phyloP scores from a whole-genome alignment of 2,888 invertebrate species.

The Drosophila gaucha region DNA sequence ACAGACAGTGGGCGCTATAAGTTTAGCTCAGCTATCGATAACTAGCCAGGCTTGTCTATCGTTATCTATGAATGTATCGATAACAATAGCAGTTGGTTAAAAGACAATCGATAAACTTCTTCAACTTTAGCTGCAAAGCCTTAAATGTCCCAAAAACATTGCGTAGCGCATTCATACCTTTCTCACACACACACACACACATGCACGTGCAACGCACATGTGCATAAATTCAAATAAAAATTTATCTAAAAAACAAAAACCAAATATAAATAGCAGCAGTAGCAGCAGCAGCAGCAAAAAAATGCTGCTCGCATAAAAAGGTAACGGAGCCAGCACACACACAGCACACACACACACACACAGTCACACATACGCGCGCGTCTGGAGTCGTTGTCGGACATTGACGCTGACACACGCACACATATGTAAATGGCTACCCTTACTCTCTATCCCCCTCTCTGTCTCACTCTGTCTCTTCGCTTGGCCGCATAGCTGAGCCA shows the following conservation, averaged over 20 bases:
- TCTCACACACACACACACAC: constrained; percentile 1
- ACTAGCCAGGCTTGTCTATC: too few species aligned
- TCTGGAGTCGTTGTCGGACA: constrained; percentile 63
- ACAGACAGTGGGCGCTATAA: neutral
- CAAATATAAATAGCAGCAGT: constrained; percentile 28
- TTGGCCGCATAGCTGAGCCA: constrained; percentile 42
- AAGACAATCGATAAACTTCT: neutral
- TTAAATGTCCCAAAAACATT: neutral
- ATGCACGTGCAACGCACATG: constrained; percentile 40
- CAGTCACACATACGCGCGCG: constrained; percentile 30
- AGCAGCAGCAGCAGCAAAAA: too few species aligned
- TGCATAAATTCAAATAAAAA: constrained; percentile 73
- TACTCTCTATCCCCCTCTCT: neutral
- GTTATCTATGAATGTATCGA: too few species aligned
- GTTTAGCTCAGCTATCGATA: neutral
- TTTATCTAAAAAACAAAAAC: constrained; percentile 62
- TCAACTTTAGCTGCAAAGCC: neutral
- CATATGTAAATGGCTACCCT: constrained; percentile 18
- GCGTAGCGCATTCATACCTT: constrained; percentile 21
- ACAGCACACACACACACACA: constrained; percentile 15
- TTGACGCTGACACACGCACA: constrained; percentile 55
- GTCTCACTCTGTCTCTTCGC: neutral
- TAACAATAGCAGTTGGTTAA: too few species aligned
- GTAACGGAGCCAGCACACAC: constrained; percentile 8
- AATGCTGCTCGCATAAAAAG: too few species aligned